phyloP scores from a whole-genome alignment of 2,113 vertebrate species.

The Beaufortia kweichowensis region DNA sequence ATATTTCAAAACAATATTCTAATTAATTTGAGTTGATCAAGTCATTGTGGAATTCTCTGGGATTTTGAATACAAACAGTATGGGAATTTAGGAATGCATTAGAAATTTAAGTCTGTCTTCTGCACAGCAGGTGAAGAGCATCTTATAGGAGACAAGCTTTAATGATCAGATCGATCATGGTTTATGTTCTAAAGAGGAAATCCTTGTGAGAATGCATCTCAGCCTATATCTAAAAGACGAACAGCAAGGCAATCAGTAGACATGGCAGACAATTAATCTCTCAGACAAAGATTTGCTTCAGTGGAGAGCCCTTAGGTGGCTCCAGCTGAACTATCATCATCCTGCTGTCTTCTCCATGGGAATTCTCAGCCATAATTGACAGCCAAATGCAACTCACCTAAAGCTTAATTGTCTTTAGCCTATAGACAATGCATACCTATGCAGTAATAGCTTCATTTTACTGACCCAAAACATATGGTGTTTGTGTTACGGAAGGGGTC shows the following conservation, averaged over 20 bases:
- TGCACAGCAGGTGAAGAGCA: slow-evolving; percentile 52
- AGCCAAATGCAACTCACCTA: neutral
- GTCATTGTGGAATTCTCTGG: neutral
- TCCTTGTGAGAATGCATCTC: slow-evolving; percentile 76
- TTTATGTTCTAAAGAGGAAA: slow-evolving; percentile 74
- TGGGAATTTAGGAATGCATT: neutral
- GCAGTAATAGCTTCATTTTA: neutral
- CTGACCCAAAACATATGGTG: neutral
- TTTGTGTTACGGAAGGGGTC: neutral
- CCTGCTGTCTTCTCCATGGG: neutral
- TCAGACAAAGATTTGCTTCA: slow-evolving; percentile 68
- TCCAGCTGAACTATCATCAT: slow-evolving; percentile 47
- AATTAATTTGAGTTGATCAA: neutral
- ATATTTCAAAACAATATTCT: no score
- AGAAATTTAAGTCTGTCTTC: neutral
- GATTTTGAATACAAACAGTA: neutral
- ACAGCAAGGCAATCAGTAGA: slow-evolving; percentile 62
- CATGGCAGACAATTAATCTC: slow-evolving; percentile 69
- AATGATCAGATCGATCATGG: slow-evolving; percentile 76
- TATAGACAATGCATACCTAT: neutral
- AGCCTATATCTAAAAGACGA: slow-evolving; percentile 64
- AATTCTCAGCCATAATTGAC: neutral
- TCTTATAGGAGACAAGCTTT: slow-evolving; percentile 74
- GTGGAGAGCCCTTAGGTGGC: slow-evolving; percentile 48
- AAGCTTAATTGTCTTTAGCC: neutral